These are phyloP conservation scores for Agapornis canus DNA, from an alignment of 2,797 vertebrate genomes.

Conservation along the genomic window DNA sequence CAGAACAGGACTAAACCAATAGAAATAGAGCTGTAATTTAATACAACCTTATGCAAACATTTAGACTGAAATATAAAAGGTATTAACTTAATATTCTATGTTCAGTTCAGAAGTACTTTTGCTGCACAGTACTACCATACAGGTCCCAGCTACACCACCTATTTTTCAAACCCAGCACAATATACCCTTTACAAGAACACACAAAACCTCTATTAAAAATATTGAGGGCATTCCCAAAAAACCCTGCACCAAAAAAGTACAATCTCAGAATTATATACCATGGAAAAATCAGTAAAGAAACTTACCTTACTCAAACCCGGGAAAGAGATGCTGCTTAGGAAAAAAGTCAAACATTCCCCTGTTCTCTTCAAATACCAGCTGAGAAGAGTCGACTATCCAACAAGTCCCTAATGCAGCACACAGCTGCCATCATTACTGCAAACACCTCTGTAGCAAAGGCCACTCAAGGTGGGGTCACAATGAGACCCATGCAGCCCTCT, in stretches of 20 bases:
- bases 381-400: rapidly evolving
- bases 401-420: background rate
- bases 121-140: rapidly evolving
- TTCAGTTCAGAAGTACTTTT: background rate
- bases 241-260: background rate
- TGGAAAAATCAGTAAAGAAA: background rate
- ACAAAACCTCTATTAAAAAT: rapidly evolving
- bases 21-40: background rate
- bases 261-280: rapidly evolving
- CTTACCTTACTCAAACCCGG: background rate
- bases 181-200: rapidly evolving
- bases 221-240: rapidly evolving
- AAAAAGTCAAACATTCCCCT: rapidly evolving
- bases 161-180: background rate
- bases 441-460: background rate
- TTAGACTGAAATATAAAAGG: rapidly evolving
- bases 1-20: background rate
- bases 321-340: rapidly evolving
- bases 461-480: rapidly evolving
- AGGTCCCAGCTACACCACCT: rapidly evolving
- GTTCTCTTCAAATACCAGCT: rapidly evolving
- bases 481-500: background rate
- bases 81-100: background rate
- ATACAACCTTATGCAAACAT: background rate
- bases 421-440: background rate